These are phyloP conservation scores for Poliocrania exsul DNA, from an alignment of 2,797 vertebrate genomes.

Conservation along the genomic window DNA sequence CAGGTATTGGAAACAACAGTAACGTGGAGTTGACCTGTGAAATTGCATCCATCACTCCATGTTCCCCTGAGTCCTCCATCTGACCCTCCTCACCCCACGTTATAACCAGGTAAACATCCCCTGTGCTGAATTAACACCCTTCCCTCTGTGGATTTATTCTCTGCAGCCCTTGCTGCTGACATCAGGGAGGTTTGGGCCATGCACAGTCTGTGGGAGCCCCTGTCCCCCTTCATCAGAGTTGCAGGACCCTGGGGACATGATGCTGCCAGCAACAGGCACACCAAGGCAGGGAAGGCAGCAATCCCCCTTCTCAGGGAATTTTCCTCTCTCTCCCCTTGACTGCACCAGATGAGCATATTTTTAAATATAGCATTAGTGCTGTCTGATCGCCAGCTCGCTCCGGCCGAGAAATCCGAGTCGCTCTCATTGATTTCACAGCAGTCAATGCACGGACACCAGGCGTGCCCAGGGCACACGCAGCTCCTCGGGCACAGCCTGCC, in stretches of 20 bases:
- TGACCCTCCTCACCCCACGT: not conserved
- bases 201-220: not conserved
- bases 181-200: rapidly evolving
- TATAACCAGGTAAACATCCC: not conserved
- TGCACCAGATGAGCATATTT: not conserved
- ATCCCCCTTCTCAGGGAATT: not conserved
- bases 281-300: rapidly evolving
- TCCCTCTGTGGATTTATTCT: not conserved
- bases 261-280: not conserved
- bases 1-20: not conserved
- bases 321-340: not conserved
- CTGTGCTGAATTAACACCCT: not conserved
- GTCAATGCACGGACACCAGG: not conserved
- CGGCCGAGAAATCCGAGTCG: not conserved
- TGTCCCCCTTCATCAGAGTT: rapidly evolving
- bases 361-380: not conserved
- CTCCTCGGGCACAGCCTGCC: not conserved
- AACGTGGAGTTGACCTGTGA: rapidly evolving
- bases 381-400: not conserved
- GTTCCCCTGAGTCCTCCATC: not conserved
- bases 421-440: conserved; percentile 2
- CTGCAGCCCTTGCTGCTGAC: not conserved
- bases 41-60: rapidly evolving
- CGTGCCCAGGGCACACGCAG: not conserved
- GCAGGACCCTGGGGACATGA: rapidly evolving